Evolutionary conservation across 2,888 invertebrate species (phyloP).

Genomic region (Ashinkailepas kermadecensis): DNA sequence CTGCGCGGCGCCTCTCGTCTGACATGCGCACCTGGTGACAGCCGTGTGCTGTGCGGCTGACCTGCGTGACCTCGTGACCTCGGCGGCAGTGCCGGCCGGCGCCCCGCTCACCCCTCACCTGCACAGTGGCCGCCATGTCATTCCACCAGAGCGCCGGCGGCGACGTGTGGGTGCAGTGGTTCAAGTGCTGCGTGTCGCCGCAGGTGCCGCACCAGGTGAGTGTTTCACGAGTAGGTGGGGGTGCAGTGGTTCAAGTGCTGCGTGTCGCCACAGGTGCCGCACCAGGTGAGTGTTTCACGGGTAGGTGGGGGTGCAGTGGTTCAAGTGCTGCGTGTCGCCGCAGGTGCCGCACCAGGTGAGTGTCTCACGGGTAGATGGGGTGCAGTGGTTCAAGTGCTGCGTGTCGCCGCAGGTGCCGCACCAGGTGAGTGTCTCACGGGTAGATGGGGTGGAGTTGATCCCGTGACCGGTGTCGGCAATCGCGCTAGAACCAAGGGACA

Average conservation of each 20-base stretch:
- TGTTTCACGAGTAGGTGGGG: not conserved
- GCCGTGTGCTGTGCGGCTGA: no score
- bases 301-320: constrained; percentile 42
- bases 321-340: constrained; percentile 79
- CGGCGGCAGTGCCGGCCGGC: not conserved
- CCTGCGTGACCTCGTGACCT: not conserved
- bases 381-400: constrained; percentile 68
- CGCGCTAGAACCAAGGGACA: no score
- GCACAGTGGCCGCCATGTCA: not conserved
- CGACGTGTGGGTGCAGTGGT: constrained; percentile 85
- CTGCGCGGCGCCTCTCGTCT: no score
- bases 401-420: constrained; percentile 64
- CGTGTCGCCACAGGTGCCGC: constrained; percentile 65
- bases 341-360: constrained; percentile 51
- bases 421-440: constrained; percentile 35
- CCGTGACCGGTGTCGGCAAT: no score
- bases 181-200: constrained; percentile 79
- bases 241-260: constrained; percentile 67
- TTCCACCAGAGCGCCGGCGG: constrained; percentile 46
- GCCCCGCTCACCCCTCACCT: not conserved
- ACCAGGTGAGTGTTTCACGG: constrained; percentile 34
- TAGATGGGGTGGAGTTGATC: no score
- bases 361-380: not conserved
- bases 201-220: constrained; percentile 51
- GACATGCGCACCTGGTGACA: no score